Percentiles rank a stretch among this genome's conserved stretches.
Conservation (phyloP, 2,888 invertebrate genomes). For the Hyles lineata region DNA sequence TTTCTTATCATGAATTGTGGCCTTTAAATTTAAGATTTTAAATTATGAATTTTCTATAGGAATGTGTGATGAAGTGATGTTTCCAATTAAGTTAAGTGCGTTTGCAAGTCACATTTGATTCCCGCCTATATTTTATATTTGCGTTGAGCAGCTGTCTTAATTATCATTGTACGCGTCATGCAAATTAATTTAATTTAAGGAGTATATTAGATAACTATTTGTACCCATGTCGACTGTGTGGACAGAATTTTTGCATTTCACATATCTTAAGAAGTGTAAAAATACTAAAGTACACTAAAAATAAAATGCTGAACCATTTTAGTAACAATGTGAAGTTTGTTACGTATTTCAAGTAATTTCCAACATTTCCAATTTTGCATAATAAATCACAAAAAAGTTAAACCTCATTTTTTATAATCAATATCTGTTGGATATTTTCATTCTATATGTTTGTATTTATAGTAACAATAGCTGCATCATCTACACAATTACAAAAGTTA, state of each 20-base stretch:
- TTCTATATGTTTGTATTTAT: too few species aligned
- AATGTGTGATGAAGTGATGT: constrained; percentile 39
- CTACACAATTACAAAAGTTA: neutral
- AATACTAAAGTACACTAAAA: neutral
- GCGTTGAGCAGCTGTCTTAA: constrained; percentile 24
- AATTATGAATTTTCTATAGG: constrained; percentile 33
- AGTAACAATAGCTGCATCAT: too few species aligned
- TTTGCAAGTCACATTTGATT: constrained; percentile 38
- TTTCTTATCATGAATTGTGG: constrained; percentile 36
- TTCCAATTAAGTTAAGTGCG: constrained; percentile 20
- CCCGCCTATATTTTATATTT: constrained; percentile 46
- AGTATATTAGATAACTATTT: neutral
- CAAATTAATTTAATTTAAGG: neutral
- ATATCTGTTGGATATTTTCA: too few species aligned
- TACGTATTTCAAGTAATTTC: neutral
- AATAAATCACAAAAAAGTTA: too few species aligned
- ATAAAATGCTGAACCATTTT: too few species aligned
- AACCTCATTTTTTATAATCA: too few species aligned
- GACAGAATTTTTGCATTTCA: neutral
- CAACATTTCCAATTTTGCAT: too few species aligned
- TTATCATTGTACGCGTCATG: neutral
- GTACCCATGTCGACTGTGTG: neutral
- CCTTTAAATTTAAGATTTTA: constrained; percentile 36
- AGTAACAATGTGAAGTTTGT: too few species aligned
- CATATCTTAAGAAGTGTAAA: neutral